Conservation (phyloP, 1,140 invertebrate species). For the Lithobius niger region DNA sequence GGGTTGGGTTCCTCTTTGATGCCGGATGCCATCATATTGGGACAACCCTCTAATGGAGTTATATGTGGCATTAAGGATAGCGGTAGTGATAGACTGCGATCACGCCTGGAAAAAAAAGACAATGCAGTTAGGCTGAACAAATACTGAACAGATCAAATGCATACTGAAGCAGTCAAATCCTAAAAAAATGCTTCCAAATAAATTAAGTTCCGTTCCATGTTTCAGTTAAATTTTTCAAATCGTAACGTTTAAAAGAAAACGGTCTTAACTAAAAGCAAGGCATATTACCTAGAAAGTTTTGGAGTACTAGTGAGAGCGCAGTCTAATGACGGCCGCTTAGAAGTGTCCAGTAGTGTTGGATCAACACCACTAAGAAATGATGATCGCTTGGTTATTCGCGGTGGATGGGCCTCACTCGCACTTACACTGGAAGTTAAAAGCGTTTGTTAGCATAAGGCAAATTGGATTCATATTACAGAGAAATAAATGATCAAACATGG, state of each 20-base stretch:
- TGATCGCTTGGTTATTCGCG: constrained; percentile 51
- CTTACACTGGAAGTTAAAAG: no score
- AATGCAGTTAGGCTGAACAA: no score
- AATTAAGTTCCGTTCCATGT: no score
- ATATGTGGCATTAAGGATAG: constrained; percentile 29
- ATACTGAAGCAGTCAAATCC: no score
- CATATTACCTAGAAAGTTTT: constrained; percentile 39
- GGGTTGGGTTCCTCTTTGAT: constrained; percentile 12
- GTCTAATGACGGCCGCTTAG: neutral
- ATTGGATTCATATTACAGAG: no score
- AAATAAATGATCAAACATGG: no score
- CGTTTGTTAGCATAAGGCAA: no score
- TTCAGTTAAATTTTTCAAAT: no score
- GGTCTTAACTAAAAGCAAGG: neutral
- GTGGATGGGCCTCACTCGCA: constrained; percentile 14
- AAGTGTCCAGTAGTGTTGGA: constrained; percentile 29
- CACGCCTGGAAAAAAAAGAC: constrained; percentile 37
- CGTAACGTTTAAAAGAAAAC: no score
- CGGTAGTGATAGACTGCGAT: constrained; percentile 51
- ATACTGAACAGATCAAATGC: no score
- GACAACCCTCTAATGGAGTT: neutral
- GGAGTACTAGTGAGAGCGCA: constrained; percentile 17
- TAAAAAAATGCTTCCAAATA: no score
- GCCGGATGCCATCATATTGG: neutral
- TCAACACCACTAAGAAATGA: constrained; percentile 75